Base-by-base conservation (phyloP, 2,113 vertebrate genomes). In the Amphiprion percula region DNA sequence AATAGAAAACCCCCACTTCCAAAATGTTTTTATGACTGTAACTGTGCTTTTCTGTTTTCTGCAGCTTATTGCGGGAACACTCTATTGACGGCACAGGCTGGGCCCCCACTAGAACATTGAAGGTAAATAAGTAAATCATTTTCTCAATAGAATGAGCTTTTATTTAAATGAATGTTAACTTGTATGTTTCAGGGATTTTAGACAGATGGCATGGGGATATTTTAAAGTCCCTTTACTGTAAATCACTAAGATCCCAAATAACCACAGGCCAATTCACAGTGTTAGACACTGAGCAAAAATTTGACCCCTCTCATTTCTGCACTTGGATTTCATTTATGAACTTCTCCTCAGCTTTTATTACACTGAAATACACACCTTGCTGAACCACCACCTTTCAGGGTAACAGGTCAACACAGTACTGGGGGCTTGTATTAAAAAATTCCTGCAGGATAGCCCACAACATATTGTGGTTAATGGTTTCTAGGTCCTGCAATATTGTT, bases 51-150 rank as follows among this genome's bases (percentile, higher is more conserved):
- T 4, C 68, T 6, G 60, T 65, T 59, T 17, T 33, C 23, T 94
- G 33, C 94, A 99, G 98, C 91, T 95, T 99, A 88, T 94, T 99
- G 94, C 94, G 98, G 78, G 98, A 99, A 86, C 98, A 99, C 82
- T 99, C 98, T 19, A 99, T 99, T 59, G 98, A 99, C 61, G 97
- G 98, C 82, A 99, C 98, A 63, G 98, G 98, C 88, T 99, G 98
- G 98, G 98, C 98, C 61, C 98, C 98, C 54, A 99, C 98, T 5
- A 95, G 98, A 91, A 97, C 97, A 0, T 91, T 99, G 92, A 98
- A 99, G 97, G 98, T 99, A 95, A 88, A 64, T n/a, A 1, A 26
- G 12, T 49, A 17, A 1, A 26, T 26, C 14, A 30, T 84, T 56
- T 17, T 12, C 0, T 59, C 1, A 21, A 7, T 11, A 61, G 5